Conservation (phyloP, 2,888 invertebrate genomes). For the Gastrophysa polygoni region DNA sequence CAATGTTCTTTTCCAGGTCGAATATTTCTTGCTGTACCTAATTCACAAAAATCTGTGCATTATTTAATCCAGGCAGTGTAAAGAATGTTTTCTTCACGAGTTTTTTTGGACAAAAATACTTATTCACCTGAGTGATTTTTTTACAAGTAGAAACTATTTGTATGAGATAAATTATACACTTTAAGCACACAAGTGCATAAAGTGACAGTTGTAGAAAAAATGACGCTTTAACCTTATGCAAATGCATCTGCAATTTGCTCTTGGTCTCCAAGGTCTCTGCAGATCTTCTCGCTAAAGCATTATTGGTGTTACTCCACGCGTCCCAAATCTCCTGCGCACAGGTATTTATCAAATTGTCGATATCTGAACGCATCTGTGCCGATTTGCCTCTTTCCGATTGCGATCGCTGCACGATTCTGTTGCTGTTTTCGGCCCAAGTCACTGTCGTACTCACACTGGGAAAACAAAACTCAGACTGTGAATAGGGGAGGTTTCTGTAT, state of each 20-base stretch:
- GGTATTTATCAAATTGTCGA: constrained; percentile 79
- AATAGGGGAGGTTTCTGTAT: no score
- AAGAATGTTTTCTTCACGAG: no score
- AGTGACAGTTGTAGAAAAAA: no score
- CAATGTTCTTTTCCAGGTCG: constrained; percentile 90
- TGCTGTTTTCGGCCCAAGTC: constrained; percentile 84
- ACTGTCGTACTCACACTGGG: constrained; percentile 74
- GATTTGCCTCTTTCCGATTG: constrained; percentile 83
- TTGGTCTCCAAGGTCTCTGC: constrained; percentile 83
- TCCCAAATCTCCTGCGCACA: constrained; percentile 87
- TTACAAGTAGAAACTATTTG: no score
- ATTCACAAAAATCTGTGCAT: constrained; percentile 14
- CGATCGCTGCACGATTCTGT: constrained; percentile 75
- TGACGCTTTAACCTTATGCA: constrained; percentile 66
- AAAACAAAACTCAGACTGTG: no score
- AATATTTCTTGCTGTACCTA: constrained; percentile 92
- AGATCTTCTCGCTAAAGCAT: constrained; percentile 75
- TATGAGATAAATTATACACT: no score
- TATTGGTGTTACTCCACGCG: constrained; percentile 85
- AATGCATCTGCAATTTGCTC: constrained; percentile 80
- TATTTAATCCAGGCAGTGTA: no score
- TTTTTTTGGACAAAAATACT: no score
- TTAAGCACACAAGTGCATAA: no score
- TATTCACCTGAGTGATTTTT: no score
- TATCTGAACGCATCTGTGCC: constrained; percentile 76